Evolutionary conservation across 2,888 invertebrate species (phyloP).

Genomic region (Subacronicta megacephala): DNA sequence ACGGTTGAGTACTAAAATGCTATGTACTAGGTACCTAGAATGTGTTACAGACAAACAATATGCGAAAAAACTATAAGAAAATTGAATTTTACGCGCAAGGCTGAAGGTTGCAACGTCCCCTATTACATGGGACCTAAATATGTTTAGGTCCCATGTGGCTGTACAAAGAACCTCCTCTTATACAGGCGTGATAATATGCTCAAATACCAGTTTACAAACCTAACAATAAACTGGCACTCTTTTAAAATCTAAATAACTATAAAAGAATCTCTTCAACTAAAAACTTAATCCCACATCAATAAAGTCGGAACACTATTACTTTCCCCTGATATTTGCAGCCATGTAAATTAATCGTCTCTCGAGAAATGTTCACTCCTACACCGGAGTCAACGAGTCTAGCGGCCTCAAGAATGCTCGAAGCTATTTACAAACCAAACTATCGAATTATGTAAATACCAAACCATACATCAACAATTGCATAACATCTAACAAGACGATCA

Average conservation of each 20-base stretch:
- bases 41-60: no score
- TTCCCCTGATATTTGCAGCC: slow-evolving; percentile 53
- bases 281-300: slow-evolving; percentile 37
- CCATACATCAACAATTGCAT: slow-evolving; percentile 54
- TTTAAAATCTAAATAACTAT: neutral
- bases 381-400: slow-evolving; percentile 52
- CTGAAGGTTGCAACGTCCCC: no score
- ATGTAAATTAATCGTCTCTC: slow-evolving; percentile 45
- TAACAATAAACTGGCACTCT: neutral
- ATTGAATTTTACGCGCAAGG: no score
- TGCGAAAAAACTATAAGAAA: no score
- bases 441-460: slow-evolving; percentile 56
- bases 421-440: slow-evolving; percentile 47
- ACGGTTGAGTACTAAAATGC: no score
- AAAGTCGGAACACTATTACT: slow-evolving; percentile 43
- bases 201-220: no score
- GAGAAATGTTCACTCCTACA: slow-evolving; percentile 24
- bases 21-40: no score
- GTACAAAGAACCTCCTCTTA: no score
- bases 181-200: no score
- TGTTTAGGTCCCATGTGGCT: no score
- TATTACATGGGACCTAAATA: no score
- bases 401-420: slow-evolving; percentile 43
- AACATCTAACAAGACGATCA: slow-evolving; percentile 42
- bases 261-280: slow-evolving; percentile 11